Evolutionary conservation across 37 sponge, comb jelly and placozoan genomes (phyloP).

Genomic region (Aplysina aerophoba): DNA sequence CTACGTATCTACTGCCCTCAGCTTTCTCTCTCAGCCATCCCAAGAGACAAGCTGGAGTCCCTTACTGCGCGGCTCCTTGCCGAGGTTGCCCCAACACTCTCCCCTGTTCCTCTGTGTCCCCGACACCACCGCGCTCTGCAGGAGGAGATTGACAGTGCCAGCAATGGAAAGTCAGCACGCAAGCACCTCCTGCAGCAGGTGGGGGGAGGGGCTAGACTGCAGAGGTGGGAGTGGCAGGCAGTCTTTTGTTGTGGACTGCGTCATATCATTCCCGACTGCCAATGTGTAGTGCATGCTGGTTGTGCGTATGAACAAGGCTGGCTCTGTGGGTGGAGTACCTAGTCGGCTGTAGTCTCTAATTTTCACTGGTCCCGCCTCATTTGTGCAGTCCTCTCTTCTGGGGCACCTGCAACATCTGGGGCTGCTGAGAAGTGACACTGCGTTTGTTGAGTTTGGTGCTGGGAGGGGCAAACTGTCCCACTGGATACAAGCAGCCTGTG

Average conservation of each 20-base stretch:
- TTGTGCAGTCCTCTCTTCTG: slow-evolving; percentile 73
- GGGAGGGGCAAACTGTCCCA: slow-evolving; percentile 81
- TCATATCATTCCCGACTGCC: not conserved
- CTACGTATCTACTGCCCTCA: slow-evolving; percentile 7
- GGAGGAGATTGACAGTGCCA: slow-evolving; percentile 41
- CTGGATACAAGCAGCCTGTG: slow-evolving; percentile 54
- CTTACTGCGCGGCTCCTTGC: too few species aligned
- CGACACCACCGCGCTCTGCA: slow-evolving; percentile 41
- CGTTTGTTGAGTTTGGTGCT: slow-evolving; percentile 91
- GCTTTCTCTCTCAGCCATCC: slow-evolving; percentile 3
- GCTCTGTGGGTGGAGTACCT: not conserved
- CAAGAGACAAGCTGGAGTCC: slow-evolving; percentile 9
- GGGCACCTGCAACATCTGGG: slow-evolving; percentile 60
- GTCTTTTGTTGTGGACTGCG: too few species aligned
- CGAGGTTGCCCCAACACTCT: not conserved
- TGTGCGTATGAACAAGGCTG: too few species aligned
- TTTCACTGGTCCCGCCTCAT: not conserved
- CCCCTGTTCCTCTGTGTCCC: not conserved
- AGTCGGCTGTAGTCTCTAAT: not conserved
- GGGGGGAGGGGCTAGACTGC: too few species aligned
- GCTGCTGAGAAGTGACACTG: slow-evolving; percentile 43
- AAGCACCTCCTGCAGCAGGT: slow-evolving; percentile 86
- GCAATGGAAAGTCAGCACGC: slow-evolving; percentile 71
- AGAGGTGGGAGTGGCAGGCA: too few species aligned
- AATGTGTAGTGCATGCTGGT: not conserved